Base-by-base conservation (phyloP, 2,888 invertebrate species). In the Harmothoe impar region DNA sequence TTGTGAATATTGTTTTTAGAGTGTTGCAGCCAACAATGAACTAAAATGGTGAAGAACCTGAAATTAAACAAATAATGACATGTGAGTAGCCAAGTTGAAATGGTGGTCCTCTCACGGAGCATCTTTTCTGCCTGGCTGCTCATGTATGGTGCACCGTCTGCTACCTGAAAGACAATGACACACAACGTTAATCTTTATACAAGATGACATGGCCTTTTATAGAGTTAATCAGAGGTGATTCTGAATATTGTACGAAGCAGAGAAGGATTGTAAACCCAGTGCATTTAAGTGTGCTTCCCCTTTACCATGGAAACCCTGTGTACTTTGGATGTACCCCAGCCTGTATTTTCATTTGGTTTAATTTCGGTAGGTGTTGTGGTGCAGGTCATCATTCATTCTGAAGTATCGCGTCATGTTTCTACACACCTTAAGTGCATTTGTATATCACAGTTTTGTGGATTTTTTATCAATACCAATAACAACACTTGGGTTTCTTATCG, bases 391-490 rank as follows among this genome's bases (percentile, higher is more conserved):
- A 33, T 81, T 81, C 35, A 81, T 35, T 35, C 43, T 15, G 33
- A 0, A n/a, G 33, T 43, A 15, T 35, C 33, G 33, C 81, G 15
- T 81, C 3, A 31, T 25, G 35, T 81, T 81, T 81, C 15, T 35
- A 35, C 43, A 35, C 43, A 81, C 81, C 81, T 43, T 81, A 81
- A 81, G 81, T 81, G 81, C 81, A 81, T 81, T 43, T 81, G 81
- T 72, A 29, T n/a, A 72, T 72, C 29, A 29, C 31, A 17, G 31
- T 72, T 29, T 72, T 72, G 72, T 72, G 31, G 29, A 25, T 12
- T n/a, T 62, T 72, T 29, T 62, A 62, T n/a, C 62, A 20, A 62
- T 62, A 62, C n/a, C 23, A 43, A 43, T 43, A 43, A 43, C 43
- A 43, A 43, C 43, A 43, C 43, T 43, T 43, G 43, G 43, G 43